Evolutionary conservation across 2,888 invertebrate species (phyloP).

Genomic region (Trichacis sp.): DNA sequence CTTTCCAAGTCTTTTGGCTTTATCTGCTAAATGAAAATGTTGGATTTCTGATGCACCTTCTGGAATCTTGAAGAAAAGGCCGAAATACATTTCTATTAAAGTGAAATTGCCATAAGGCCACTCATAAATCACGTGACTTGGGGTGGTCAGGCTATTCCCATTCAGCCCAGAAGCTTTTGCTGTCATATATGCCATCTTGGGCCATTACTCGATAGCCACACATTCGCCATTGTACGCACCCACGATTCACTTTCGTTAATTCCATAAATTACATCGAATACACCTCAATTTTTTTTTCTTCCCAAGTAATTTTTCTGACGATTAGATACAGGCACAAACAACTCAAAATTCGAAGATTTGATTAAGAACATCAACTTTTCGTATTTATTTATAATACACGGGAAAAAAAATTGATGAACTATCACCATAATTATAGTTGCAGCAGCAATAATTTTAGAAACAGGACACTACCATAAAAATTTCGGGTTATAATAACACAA

Average conservation of each 20-base stretch:
- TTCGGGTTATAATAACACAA: too few relatives aligned
- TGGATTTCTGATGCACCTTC: constrained; percentile 1
- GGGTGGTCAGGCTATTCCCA: constrained; percentile 57
- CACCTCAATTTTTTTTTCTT: background rate
- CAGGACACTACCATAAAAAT: too few relatives aligned
- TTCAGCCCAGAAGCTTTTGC: constrained; percentile 2
- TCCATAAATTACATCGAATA: background rate
- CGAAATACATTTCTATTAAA: constrained; percentile 58
- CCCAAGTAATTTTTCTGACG: too few relatives aligned
- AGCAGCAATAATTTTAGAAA: too few relatives aligned
- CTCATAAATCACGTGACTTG: constrained; percentile 58
- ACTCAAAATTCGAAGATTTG: too few relatives aligned
- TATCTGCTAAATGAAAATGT: constrained; percentile 60
- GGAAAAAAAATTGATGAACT: too few relatives aligned
- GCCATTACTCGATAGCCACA: constrained; percentile 1
- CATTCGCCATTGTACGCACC: background rate
- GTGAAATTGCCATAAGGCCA: constrained; percentile 56
- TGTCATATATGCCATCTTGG: constrained; percentile 3
- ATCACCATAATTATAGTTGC: too few relatives aligned
- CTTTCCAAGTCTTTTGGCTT: constrained; percentile 56
- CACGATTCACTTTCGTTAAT: background rate
- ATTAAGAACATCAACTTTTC: too few relatives aligned
- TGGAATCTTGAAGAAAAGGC: constrained; percentile 25
- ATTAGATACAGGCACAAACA: too few relatives aligned
- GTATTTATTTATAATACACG: too few relatives aligned